Percentiles rank a stretch among this genome's conserved stretches.
These are phyloP conservation scores for Dryoscopus gambensis DNA, from an alignment of 2,113 vertebrate genomes.

Conservation along the genomic window DNA sequence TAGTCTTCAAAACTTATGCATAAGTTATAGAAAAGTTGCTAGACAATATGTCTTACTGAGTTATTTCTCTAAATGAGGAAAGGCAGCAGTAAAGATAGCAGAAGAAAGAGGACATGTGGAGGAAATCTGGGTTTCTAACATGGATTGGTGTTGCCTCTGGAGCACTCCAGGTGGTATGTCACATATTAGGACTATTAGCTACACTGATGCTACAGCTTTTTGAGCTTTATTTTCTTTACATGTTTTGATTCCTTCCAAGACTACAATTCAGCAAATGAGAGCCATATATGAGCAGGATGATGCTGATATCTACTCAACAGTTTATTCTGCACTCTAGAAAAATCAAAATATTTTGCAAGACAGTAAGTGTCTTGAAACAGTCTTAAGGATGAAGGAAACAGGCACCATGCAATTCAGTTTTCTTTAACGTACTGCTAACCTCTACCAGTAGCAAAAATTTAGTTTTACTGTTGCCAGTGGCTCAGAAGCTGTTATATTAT, in stretches of 20 bases:
- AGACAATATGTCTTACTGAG: not conserved
- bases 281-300: not conserved
- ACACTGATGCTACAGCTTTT: not conserved
- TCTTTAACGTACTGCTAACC: not conserved
- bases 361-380: not conserved
- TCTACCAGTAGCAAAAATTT: not conserved
- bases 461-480: not conserved
- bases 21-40: not conserved
- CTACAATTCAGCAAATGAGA: not conserved
- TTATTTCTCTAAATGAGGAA: not conserved
- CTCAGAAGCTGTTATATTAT: not conserved
- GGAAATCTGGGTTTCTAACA: not conserved
- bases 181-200: not conserved
- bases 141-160: not conserved
- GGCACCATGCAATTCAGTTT: not conserved
- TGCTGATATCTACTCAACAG: not conserved
- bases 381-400: not conserved
- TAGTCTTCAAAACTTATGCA: not conserved
- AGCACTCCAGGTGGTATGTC: not conserved
- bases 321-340: not conserved
- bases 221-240: not conserved
- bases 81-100: not conserved
- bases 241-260: not conserved
- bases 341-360: not conserved
- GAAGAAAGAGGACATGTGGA: rapidly evolving